Base-by-base conservation (phyloP, 2,888 invertebrate genomes). In the Anoplius nigerrimus region DNA sequence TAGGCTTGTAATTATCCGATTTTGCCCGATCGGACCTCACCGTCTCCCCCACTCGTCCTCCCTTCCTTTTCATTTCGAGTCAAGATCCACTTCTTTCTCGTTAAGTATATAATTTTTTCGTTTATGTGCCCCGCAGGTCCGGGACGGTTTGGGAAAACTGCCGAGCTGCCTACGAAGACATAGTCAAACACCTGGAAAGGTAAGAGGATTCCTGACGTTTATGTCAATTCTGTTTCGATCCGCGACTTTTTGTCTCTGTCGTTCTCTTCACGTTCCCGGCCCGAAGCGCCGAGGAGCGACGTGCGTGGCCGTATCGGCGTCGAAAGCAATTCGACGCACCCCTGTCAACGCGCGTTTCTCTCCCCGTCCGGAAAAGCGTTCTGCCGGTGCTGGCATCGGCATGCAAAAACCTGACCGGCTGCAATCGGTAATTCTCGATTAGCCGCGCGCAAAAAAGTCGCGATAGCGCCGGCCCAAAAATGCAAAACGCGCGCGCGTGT, bases 101-200 rank as follows among this genome's bases (percentile, higher is more conserved):
- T 74, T 46, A 74, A 72, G 58, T 48, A 53, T 66, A 59, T 53
- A 64, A 56, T 20, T 56, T 63, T 73, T 78, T 74, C 34, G 34
- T 34, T 80, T 84, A 76, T 83, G 54, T 83, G 74, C 59, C 82
- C 68, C 77, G 72, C 82, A 88, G 88, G 84, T 86, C 88, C 80
- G 87, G 86, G 60, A 82, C 85, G 75, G 95, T 97, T 89, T 97
- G 97, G 97, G 97, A 97, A 92, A 97, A 97, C 91, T 97, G 97
- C 92, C 93, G 96, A 90, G 96, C 96, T 79, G 96, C 96, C 83
- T 97, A 97, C 90, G 97, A 97, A 91, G 97, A 97, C 90, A 96
- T 97, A 90, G 96, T 97, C 83, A 97, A 97, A 92, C 97, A 97
- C 90, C 93, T 97, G 89, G 97, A 97, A 92, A 95, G 97, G 95